Percentiles rank a stretch among this genome's conserved stretches.
Evolutionary conservation across 2,113 vertebrate species (phyloP).

Genomic region (Ammospiza nelsoni): DNA sequence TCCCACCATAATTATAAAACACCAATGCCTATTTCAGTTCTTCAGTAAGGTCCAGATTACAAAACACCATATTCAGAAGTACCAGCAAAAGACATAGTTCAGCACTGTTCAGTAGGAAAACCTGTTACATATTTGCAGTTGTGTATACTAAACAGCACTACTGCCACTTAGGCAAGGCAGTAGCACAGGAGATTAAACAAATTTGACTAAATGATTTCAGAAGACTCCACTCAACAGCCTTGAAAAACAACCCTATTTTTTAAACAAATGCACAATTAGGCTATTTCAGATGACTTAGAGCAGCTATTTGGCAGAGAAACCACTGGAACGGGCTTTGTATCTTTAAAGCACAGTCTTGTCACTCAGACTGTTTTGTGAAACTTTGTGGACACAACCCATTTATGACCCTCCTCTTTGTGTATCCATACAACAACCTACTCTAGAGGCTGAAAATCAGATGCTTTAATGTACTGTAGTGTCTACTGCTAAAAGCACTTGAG

Average conservation of each 20-base stretch:
- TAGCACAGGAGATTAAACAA: background rate
- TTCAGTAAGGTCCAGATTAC: background rate
- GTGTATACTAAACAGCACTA: background rate
- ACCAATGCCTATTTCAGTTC: background rate
- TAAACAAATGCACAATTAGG: background rate
- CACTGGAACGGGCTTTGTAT: background rate
- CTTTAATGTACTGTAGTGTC: slow-evolving; percentile 36
- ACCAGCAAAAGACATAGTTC: background rate
- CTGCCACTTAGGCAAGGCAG: background rate
- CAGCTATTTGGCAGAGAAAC: background rate
- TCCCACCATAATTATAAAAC: background rate
- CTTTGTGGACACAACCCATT: background rate
- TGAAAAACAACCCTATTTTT: background rate
- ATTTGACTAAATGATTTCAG: background rate
- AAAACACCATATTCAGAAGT: background rate
- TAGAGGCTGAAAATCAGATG: slow-evolving; percentile 18
- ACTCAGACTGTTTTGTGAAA: background rate
- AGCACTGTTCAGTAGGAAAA: background rate
- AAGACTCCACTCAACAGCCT: background rate
- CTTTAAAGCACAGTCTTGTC: background rate
- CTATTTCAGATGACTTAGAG: background rate
- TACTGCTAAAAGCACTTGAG: slow-evolving; percentile 50
- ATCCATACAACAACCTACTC: slow-evolving; percentile 19
- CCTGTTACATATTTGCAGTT: background rate
- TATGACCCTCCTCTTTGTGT: background rate